A percentile compares a stretch with the other conserved stretches of the same genome.
phyloP scores from a whole-genome alignment of 2,797 vertebrate genomes.

The Syngnathus rostellatus region DNA sequence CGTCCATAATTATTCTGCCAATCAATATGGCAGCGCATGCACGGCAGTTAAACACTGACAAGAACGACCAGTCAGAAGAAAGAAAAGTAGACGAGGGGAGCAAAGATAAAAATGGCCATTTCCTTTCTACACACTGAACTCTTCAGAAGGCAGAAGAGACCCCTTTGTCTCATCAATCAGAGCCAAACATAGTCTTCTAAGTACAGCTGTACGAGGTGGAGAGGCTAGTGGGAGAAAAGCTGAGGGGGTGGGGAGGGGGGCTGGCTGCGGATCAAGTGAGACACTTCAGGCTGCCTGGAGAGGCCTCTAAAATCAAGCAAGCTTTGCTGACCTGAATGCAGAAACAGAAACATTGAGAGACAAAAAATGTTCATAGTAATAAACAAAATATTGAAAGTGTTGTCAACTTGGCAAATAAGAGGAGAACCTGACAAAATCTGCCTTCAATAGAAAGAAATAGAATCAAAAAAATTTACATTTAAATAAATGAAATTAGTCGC shows the following conservation, averaged over 20 bases:
- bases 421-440: no score
- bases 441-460: no score
- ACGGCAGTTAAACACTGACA: slow-evolving; percentile 49
- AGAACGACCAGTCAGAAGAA: slow-evolving; percentile 56
- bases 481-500: no score
- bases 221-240: slow-evolving; percentile 26
- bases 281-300: slow-evolving; percentile 47
- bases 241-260: slow-evolving; percentile 33
- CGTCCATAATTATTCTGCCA: slow-evolving; percentile 72
- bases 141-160: slow-evolving; percentile 43
- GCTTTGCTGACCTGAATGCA: slow-evolving; percentile 32
- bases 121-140: slow-evolving; percentile 42
- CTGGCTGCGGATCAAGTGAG: slow-evolving; percentile 40
- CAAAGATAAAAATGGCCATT: slow-evolving; percentile 37
- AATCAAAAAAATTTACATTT: no score
- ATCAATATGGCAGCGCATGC: slow-evolving; percentile 57
- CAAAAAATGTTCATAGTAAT: background rate
- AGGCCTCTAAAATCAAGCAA: slow-evolving; percentile 43
- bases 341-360: background rate
- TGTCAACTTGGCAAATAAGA: no score
- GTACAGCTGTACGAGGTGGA: slow-evolving; percentile 15
- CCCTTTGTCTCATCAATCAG: slow-evolving; percentile 41
- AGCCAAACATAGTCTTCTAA: slow-evolving; percentile 38
- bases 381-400: background rate
- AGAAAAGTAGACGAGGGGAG: slow-evolving; percentile 20